phyloP scores from a whole-genome alignment of 2,113 vertebrate species.

The Dromaius novaehollandiae region DNA sequence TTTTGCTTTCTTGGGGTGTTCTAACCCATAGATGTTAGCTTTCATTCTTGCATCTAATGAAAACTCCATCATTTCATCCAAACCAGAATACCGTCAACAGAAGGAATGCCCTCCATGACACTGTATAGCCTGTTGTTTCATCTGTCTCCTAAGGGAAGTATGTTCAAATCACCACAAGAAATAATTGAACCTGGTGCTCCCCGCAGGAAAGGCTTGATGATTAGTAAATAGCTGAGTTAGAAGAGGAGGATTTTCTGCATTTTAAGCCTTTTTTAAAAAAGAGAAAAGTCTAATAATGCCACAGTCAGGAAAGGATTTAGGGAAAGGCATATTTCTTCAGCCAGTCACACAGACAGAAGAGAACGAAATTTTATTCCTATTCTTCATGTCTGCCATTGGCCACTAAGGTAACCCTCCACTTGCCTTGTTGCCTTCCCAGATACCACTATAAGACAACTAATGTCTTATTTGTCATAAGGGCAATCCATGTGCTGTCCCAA shows the following conservation, averaged over 20 bases:
- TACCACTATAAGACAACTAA: neutral
- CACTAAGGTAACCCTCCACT: neutral
- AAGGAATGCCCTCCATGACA: neutral
- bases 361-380: neutral
- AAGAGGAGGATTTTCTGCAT: neutral
- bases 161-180: neutral
- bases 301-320: neutral
- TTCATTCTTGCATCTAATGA: neutral
- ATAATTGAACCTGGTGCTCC: neutral
- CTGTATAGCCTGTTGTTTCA: neutral
- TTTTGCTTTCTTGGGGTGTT: neutral
- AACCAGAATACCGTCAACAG: neutral
- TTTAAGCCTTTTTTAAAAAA: neutral
- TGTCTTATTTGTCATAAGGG: neutral
- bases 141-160: neutral
- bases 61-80: neutral
- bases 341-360: neutral
- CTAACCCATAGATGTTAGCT: neutral
- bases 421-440: neutral
- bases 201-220: neutral
- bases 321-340: neutral
- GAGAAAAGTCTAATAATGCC: neutral
- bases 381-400: neutral
- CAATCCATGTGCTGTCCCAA: neutral
- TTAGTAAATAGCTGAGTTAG: neutral